Evolutionary conservation across 2,888 invertebrate genomes (phyloP).

Genomic region (Saturnia pavonia): DNA sequence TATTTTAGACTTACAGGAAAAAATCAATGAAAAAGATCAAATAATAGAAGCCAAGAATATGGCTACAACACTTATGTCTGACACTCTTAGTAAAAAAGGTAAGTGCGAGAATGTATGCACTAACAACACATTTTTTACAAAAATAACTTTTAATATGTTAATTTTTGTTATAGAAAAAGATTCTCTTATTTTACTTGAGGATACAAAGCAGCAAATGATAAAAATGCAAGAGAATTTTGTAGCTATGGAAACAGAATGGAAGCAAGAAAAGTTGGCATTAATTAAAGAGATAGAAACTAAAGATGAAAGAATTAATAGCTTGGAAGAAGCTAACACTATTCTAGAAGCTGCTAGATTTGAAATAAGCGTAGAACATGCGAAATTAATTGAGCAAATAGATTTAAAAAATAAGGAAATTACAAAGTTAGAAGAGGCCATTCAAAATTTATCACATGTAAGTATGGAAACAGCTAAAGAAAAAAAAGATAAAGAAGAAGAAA

Average conservation of each 20-base stretch:
- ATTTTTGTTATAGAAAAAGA: conserved; percentile 79
- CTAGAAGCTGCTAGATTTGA: conserved; percentile 74
- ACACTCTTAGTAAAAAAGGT: conserved; percentile 86
- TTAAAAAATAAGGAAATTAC: conserved; percentile 70
- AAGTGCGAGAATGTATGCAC: conserved; percentile 21
- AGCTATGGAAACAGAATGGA: conserved; percentile 86
- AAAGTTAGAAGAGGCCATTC: conserved; percentile 59
- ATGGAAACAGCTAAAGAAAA: conserved; percentile 43
- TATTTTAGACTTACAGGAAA: conserved; percentile 91
- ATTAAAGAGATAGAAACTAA: conserved; percentile 79
- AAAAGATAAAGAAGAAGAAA: conserved; percentile 80
- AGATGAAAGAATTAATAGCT: conserved; percentile 76
- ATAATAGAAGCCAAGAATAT: conserved; percentile 91
- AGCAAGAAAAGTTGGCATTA: conserved; percentile 83
- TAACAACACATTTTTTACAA: background rate
- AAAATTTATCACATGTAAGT: conserved; percentile 42
- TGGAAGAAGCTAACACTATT: conserved; percentile 81
- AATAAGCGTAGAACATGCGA: conserved; percentile 78
- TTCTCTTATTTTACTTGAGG: conserved; percentile 87
- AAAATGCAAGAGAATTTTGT: conserved; percentile 91
- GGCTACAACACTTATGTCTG: conserved; percentile 89
- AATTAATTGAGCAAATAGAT: conserved; percentile 78
- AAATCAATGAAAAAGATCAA: conserved; percentile 90
- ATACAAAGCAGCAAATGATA: conserved; percentile 90
- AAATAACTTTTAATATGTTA: background rate